Percentiles rank a stretch among this genome's conserved stretches.
Conservation (phyloP, 35 echinoderm and acorn worm species). For the Strongylocentrotus purpuratus region DNA sequence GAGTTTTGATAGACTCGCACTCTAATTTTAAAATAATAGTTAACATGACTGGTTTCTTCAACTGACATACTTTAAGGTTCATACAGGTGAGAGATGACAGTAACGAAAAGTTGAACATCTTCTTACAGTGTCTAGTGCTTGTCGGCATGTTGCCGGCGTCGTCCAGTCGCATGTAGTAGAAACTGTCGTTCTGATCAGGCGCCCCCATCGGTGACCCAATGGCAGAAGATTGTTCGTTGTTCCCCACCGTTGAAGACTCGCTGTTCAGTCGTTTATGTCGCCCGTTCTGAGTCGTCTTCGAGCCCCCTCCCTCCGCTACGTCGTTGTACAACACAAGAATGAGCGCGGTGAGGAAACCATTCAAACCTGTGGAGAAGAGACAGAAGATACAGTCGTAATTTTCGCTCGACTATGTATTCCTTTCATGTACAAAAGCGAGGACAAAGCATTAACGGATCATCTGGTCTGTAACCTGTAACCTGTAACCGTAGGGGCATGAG, state of each 20-base stretch:
- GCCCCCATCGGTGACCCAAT: slow-evolving; percentile 30
- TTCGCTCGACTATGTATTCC: no score
- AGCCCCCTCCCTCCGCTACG: not conserved
- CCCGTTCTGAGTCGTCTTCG: not conserved
- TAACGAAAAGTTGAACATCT: no score
- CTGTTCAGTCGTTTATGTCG: not conserved
- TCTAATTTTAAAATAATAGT: no score
- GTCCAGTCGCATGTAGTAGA: slow-evolving; percentile 49
- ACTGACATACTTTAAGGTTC: no score
- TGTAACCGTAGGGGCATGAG: no score
- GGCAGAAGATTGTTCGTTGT: slow-evolving; percentile 28
- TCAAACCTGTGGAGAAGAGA: not conserved
- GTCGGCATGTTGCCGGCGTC: slow-evolving; percentile 33
- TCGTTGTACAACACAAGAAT: slow-evolving; percentile 43
- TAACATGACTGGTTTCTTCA: no score
- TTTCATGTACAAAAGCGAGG: no score
- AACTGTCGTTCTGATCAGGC: slow-evolving; percentile 45
- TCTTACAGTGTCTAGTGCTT: slow-evolving; percentile 8
- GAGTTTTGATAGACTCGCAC: no score
- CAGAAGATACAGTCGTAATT: not conserved
- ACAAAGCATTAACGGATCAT: no score
- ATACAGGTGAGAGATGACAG: no score
- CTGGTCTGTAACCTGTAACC: no score
- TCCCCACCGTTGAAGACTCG: slow-evolving; percentile 18
- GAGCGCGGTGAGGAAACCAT: slow-evolving; percentile 4